A percentile compares a stretch with the other conserved stretches of the same genome.
These are phyloP conservation scores for Syngnathus typhle DNA, from an alignment of 2,113 vertebrate genomes.

Conservation along the genomic window DNA sequence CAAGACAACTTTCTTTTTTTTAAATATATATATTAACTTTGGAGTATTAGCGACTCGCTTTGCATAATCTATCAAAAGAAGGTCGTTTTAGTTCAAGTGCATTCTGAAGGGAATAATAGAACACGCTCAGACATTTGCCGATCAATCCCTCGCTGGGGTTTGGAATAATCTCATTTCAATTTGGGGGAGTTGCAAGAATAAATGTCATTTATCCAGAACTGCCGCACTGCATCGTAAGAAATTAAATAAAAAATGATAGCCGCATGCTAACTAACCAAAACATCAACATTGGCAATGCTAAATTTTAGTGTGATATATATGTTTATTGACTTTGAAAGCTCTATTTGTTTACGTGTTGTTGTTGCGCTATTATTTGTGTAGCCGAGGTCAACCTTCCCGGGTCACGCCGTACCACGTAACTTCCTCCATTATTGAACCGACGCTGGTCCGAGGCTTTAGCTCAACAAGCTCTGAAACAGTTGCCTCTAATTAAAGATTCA, in stretches of 20 bases:
- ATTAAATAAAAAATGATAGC: no score
- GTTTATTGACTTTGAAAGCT: not conserved
- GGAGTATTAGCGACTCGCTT: not conserved
- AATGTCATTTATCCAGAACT: not conserved
- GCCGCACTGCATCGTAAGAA: not conserved
- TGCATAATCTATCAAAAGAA: not conserved
- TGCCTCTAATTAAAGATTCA: conserved; percentile 64
- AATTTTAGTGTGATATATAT: no score
- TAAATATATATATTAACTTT: not conserved
- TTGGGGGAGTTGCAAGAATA: not conserved
- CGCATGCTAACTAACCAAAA: no score
- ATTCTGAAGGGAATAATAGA: conserved; percentile 2
- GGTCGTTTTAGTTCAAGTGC: not conserved
- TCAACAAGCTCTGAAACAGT: conserved; percentile 43
- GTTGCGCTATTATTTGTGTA: conserved; percentile 10
- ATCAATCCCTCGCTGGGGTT: not conserved
- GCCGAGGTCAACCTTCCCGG: conserved; percentile 53
- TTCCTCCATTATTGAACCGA: conserved; percentile 57
- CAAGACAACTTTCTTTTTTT: no score
- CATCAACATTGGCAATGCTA: no score
- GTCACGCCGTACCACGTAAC: conserved; percentile 44
- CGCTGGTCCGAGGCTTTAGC: conserved; percentile 29
- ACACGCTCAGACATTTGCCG: not conserved
- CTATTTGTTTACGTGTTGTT: not conserved
- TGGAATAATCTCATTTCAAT: not conserved